Evolutionary conservation across 2,797 vertebrate species (phyloP).

Genomic region (Euphonia xanthogaster): DNA sequence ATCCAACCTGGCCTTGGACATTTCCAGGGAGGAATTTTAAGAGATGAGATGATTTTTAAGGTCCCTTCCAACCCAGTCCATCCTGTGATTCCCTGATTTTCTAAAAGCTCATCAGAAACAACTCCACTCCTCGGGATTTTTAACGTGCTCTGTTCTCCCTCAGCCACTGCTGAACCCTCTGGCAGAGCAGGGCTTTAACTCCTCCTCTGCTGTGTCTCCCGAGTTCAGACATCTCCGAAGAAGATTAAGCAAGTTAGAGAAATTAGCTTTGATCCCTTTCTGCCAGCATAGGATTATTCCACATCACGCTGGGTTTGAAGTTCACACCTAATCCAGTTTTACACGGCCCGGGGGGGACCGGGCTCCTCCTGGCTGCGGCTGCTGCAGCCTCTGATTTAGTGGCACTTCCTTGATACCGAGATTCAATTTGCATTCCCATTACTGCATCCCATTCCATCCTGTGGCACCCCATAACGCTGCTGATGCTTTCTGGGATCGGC

Average conservation of each 20-base stretch:
- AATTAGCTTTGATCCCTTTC: conserved; percentile 42
- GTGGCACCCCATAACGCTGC: neutral
- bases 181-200: neutral
- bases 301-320: neutral
- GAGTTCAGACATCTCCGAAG: neutral
- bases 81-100: neutral
- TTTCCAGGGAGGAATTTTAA: neutral
- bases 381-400: neutral
- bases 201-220: neutral
- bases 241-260: conserved; percentile 15
- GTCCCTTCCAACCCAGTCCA: neutral
- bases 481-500: neutral
- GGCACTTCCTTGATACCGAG: neutral
- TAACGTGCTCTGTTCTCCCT: neutral
- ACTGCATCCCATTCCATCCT: neutral
- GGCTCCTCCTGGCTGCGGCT: neutral
- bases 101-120: neutral
- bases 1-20: fast-evolving
- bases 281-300: conserved; percentile 36
- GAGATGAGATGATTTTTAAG: neutral
- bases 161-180: neutral
- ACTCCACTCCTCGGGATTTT: neutral
- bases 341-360: neutral
- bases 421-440: neutral
- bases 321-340: conserved; percentile 45